Evolutionary conservation across 37 sponge, comb jelly and placozoan species (phyloP).

Genomic region (Ianthella basta): DNA sequence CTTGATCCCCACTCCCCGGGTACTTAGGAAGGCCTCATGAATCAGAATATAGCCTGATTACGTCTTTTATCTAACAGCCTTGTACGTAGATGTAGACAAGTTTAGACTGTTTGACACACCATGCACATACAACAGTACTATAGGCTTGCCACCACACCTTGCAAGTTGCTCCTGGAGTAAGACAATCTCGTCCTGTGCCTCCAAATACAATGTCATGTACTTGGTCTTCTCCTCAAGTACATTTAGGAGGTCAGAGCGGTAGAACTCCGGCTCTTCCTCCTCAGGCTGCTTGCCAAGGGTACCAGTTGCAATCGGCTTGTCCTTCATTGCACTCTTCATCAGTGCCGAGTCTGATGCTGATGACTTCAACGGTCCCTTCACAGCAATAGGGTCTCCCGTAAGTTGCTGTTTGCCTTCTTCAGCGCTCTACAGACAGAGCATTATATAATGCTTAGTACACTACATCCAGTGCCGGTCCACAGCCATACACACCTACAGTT

Average conservation of each 20-base stretch:
- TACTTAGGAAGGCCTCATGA: too few relatives aligned
- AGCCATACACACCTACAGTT: too few relatives aligned
- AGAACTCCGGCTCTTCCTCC: slow-evolving; percentile 49
- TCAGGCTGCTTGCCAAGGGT: neutral
- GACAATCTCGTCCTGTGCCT: slow-evolving; percentile 4
- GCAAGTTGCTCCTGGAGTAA: neutral
- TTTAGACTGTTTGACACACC: neutral
- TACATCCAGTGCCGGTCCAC: neutral
- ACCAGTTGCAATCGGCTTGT: too few relatives aligned
- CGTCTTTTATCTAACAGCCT: too few relatives aligned
- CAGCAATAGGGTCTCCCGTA: too few relatives aligned
- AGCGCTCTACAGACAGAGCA: neutral
- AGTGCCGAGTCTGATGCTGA: neutral
- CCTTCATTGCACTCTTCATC: too few relatives aligned
- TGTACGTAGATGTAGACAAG: too few relatives aligned
- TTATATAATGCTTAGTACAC: neutral
- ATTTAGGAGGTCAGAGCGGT: slow-evolving; percentile 56
- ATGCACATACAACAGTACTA: neutral
- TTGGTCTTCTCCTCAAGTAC: slow-evolving; percentile 45
- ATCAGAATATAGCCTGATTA: too few relatives aligned
- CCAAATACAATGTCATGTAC: neutral
- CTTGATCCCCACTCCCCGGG: too few relatives aligned
- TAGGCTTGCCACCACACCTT: neutral
- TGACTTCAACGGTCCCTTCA: neutral
- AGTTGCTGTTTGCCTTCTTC: neutral